These are phyloP conservation scores for Acanthosepion lycidas DNA, from an alignment of 2,888 invertebrate species.

Conservation along the genomic window DNA sequence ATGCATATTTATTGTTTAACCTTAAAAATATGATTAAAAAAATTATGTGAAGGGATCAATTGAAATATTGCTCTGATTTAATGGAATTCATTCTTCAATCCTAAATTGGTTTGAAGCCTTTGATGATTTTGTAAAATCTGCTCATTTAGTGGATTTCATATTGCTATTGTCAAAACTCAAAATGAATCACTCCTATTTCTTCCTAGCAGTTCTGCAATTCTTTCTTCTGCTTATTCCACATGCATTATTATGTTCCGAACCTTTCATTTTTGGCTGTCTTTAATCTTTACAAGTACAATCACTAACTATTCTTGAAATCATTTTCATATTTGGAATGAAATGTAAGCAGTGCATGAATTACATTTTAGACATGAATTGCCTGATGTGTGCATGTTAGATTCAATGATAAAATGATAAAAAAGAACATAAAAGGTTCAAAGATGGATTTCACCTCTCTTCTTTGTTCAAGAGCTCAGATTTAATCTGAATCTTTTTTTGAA, in stretches of 20 bases:
- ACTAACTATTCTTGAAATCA: neutral
- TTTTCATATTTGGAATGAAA: neutral
- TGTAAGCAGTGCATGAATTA: neutral
- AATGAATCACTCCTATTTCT: neutral
- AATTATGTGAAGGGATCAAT: neutral
- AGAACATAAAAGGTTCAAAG: neutral
- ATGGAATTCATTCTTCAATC: neutral
- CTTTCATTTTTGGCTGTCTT: neutral
- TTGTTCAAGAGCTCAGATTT: neutral
- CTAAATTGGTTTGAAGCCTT: neutral
- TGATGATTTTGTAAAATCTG: neutral
- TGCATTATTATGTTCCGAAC: neutral
- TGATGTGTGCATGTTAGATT: constrained; percentile 23
- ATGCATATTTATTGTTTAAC: neutral
- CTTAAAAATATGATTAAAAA: neutral
- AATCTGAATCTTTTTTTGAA: neutral
- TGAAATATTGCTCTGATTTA: neutral
- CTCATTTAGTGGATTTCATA: neutral
- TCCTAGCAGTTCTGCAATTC: neutral
- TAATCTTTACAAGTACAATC: neutral
- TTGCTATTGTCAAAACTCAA: neutral
- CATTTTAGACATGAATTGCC: constrained; percentile 2
- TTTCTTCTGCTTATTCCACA: neutral
- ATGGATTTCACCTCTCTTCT: neutral
- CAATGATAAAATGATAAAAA: neutral